Base-by-base conservation (phyloP, 2,797 vertebrate species). In the Hydrophis major region DNA sequence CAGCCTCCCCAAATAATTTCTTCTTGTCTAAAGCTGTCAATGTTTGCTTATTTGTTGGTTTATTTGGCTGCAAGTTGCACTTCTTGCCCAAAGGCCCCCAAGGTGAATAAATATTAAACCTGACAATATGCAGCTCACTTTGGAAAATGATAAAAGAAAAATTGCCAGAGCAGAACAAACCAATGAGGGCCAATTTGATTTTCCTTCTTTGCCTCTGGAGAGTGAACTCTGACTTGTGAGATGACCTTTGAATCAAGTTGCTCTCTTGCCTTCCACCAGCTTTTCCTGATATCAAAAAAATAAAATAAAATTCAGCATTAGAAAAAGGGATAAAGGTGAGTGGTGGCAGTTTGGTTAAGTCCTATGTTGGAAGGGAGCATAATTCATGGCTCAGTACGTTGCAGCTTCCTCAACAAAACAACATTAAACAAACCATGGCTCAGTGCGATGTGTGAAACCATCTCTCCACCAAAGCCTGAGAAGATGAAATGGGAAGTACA, bases 1-100 rank as follows among this genome's bases (percentile, higher is more conserved):
- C 60, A 13, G 78, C 27, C 32, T 93, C 83, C 61, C 61, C 78
- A 50, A 74, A 87, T 90, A 69, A 93, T 93, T 93, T 66, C 90
- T 86, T 57, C 37, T 53, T 86, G 63, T 53, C 37, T 32, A 59
- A 86, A 28, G 59, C 59, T 74, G 83, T 90, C 89, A 25, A 3
- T 8, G 59, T 60, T 78, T 42, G 42, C 86, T 53, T 59, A 88
- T 88, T 88, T 59, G 18, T 56, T 74, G 28, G 8, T 50, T 89
- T 89, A 88, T 88, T 86, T 89, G 61, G 89, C 60, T 61, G n/a
- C 13, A 61, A 50, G 28, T n/a, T 87, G 53, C 61, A 55, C 37
- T 87, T 53, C 18, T 63, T 59, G 61, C 89, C 92, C 86, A 50
- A 89, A 87, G 60, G 78, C 53, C 50, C 78, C 53, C 28, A 28